Evolutionary conservation across 2,113 vertebrate species (phyloP), one percentile per base, ranked within the genome.

Genomic region (Forbesichthys agassizii): DNA sequence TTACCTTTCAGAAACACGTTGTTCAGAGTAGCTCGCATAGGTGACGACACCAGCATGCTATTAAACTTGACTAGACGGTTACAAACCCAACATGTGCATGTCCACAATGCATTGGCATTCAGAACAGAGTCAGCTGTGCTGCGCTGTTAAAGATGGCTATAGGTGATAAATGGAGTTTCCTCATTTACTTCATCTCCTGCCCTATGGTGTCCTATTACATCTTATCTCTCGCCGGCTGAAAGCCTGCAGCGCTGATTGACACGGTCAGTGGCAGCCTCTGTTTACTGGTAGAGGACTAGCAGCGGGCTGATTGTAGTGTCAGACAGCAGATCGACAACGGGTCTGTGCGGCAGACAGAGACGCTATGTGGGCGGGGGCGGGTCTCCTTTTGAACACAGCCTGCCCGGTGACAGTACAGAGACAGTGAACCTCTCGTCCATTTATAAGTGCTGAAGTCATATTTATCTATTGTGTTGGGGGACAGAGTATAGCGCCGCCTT

Each of bases 281-380:
- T 62, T 69, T 58, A 14, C 3, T 36, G 13, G 42, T 51, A 61
- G 73, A 62, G 61, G 75, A 59, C 48, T 61, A 75, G 54, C 80
- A 79, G 69, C 18, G 3, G 69, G 77, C 56, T 47, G 4, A 73
- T 88, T 90, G 85, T 88, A 4, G 63, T 78, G 61, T 69, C 80
- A 91, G 88, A 90, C 90, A 69, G 79, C 69, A 14, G 73, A 85
- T 81, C 77, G 67, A 83, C 72, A 47, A 51, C 2, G 48, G 52
- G 49, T 33, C 18, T 8, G 3, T 71, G 71, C 69, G 78, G 71
- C 51, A 66, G 51, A 55, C 64, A 61, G 61, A 81, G 60, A 69
- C 47, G 33, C 53, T 9, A 47, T 20, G 18, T 3, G 14, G 42
- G 5, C 14, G 5, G 57, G 66, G 62, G 61, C 36, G 7, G 48